Evolutionary conservation across 92 coral and sea anemone genomes (phyloP).

Genomic region (Phenganax subtilis): DNA sequence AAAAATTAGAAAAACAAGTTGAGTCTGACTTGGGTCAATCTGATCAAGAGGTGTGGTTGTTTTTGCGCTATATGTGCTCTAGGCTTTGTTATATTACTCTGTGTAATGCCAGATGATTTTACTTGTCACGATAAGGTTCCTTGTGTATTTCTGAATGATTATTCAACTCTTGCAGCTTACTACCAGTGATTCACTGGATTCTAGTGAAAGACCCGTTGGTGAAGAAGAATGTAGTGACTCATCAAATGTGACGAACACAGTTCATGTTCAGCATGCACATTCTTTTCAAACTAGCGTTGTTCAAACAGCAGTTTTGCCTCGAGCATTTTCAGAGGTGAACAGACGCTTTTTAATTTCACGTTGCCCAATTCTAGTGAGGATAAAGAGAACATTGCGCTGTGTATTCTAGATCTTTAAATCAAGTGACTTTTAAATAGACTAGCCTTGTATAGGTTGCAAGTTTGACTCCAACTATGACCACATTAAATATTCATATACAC

Average conservation of each 20-base stretch:
- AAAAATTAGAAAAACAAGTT: slow-evolving; percentile 23
- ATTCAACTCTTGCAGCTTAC: not conserved
- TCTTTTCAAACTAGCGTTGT: slow-evolving; percentile 22
- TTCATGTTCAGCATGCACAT: slow-evolving; percentile 36
- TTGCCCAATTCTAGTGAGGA: no score
- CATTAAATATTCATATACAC: no score
- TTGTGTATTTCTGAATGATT: not conserved
- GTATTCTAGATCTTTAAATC: not conserved
- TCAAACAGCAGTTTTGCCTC: slow-evolving; percentile 32
- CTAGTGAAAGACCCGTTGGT: not conserved
- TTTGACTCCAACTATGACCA: no score
- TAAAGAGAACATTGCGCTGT: not conserved
- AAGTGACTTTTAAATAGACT: no score
- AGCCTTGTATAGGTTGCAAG: no score
- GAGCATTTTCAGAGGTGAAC: slow-evolving; percentile 31
- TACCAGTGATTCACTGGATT: slow-evolving; percentile 3
- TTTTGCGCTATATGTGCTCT: not conserved
- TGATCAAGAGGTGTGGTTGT: slow-evolving; percentile 15
- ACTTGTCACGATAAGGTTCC: not conserved
- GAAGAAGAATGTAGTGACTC: not conserved
- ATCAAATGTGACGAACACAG: slow-evolving; percentile 6
- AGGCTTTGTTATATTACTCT: not conserved
- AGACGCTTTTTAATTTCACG: not conserved
- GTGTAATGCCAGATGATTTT: not conserved
- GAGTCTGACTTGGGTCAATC: not conserved